A percentile compares a stretch with the other conserved stretches of the same genome.
phyloP scores from a whole-genome alignment of 2,113 vertebrate genomes.

The Hemichromis elongatus region DNA sequence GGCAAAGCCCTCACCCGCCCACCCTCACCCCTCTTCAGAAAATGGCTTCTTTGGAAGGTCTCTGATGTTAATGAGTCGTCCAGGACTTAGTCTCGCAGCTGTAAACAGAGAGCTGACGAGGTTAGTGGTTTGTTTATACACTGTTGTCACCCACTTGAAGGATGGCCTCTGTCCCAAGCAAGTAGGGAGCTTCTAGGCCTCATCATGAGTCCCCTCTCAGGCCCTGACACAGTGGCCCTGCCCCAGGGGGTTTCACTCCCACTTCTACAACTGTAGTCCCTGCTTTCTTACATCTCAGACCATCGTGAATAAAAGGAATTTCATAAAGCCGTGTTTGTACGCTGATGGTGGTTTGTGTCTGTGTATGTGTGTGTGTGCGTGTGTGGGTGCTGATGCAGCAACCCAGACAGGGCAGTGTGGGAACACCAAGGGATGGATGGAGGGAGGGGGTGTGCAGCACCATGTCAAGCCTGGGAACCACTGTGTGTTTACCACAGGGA shows the following conservation, averaged over 20 bases:
- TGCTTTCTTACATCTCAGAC: background rate
- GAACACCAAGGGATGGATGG: conserved; percentile 70
- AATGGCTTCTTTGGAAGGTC: conserved; percentile 37
- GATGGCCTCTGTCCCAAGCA: conserved; percentile 47
- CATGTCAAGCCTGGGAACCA: conserved; percentile 83
- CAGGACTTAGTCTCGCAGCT: conserved; percentile 38
- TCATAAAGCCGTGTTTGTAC: conserved; percentile 7
- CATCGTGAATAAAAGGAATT: background rate
- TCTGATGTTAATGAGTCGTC: conserved; percentile 61
- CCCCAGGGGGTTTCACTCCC: conserved; percentile 3
- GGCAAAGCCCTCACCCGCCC: background rate
- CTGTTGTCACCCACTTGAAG: conserved; percentile 64
- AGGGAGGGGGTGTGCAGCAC: conserved; percentile 39
- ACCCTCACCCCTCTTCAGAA: background rate
- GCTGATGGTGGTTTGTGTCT: conserved; percentile 49
- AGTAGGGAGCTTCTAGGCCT: conserved; percentile 22
- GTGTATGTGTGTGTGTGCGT: background rate
- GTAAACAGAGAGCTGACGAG: conserved; percentile 60
- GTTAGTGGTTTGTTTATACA: conserved; percentile 66
- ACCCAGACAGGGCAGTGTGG: conserved; percentile 73
- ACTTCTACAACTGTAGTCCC: background rate
- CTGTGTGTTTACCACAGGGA: conserved; percentile 84
- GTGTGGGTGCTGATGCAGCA: conserved; percentile 17
- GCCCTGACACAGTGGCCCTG: background rate
- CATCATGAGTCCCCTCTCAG: background rate